phyloP scores from a whole-genome alignment of 92 coral and sea anemone genomes.

The Porites cylindrica region DNA sequence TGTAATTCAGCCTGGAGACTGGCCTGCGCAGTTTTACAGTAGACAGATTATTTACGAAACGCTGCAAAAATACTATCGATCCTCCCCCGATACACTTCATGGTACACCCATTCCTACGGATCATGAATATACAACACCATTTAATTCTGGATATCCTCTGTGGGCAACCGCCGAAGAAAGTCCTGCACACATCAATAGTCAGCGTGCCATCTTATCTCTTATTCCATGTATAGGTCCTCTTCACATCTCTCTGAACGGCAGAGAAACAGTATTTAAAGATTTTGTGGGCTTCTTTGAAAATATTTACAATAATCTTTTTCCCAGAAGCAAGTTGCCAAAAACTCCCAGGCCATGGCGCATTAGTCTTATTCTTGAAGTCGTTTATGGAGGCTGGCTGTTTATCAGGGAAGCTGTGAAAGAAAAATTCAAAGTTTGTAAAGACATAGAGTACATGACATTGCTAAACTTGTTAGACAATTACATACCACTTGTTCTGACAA shows the following conservation, averaged over 20 bases:
- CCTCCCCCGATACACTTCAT: not conserved
- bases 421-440: not conserved
- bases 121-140: not conserved
- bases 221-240: not conserved
- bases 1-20: not conserved
- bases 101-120: not conserved
- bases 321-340: not conserved
- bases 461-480: not conserved
- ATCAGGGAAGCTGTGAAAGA: not conserved
- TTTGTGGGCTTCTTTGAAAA: not conserved
- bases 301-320: not conserved
- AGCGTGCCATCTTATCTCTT: not conserved
- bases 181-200: not conserved
- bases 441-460: not conserved
- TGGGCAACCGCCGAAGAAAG: not conserved
- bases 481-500: not conserved
- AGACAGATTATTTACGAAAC: not conserved
- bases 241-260: not conserved
- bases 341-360: too few relatives aligned
- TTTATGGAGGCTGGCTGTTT: not conserved
- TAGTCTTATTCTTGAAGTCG: too few relatives aligned
- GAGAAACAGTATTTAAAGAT: not conserved
- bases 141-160: not conserved
- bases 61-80: not conserved
- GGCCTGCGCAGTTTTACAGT: slow-evolving; percentile 25